Conservation (phyloP, 1,140 invertebrate species). For the Octopus bimaculoides region DNA sequence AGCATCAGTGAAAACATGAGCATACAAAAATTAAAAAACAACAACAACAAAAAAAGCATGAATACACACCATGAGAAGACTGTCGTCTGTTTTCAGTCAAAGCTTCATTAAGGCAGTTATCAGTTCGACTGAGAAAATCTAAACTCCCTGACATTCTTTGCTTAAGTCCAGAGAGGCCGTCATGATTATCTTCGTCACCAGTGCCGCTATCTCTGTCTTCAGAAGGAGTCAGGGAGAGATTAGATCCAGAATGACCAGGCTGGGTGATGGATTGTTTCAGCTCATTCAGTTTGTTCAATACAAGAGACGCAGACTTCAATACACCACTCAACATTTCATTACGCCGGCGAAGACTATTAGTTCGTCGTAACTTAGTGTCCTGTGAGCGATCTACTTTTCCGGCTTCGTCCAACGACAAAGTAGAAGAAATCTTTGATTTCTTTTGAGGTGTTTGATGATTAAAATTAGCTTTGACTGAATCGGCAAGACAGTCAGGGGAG, state of each 20-base stretch:
- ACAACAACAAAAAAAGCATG: neutral
- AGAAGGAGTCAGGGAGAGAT: conserved; percentile 31
- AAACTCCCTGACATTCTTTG: conserved; percentile 17
- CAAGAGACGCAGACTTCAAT: conserved; percentile 70
- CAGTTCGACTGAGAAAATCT: conserved; percentile 27
- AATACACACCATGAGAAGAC: neutral
- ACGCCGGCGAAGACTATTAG: conserved; percentile 27
- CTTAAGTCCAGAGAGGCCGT: conserved; percentile 11
- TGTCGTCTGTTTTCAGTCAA: conserved; percentile 21
- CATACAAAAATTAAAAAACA: too few species aligned
- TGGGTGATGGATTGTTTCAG: conserved; percentile 80
- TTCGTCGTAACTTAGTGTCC: conserved; percentile 22
- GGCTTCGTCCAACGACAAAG: conserved; percentile 28
- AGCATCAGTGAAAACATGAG: neutral
- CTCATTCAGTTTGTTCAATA: conserved; percentile 81
- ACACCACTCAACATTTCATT: conserved; percentile 47
- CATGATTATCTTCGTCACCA: conserved; percentile 20
- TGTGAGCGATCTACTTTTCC: conserved; percentile 1
- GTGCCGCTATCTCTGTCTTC: conserved; percentile 27
- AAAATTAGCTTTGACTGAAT: conserved; percentile 12
- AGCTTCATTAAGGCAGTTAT: conserved; percentile 12
- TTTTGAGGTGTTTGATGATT: conserved; percentile 21
- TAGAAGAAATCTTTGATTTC: conserved; percentile 29
- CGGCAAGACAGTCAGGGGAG: conserved; percentile 33
- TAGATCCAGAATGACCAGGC: conserved; percentile 41